Base-by-base conservation (phyloP, 2,113 vertebrate species). In the Leucopsar rothschildi region DNA sequence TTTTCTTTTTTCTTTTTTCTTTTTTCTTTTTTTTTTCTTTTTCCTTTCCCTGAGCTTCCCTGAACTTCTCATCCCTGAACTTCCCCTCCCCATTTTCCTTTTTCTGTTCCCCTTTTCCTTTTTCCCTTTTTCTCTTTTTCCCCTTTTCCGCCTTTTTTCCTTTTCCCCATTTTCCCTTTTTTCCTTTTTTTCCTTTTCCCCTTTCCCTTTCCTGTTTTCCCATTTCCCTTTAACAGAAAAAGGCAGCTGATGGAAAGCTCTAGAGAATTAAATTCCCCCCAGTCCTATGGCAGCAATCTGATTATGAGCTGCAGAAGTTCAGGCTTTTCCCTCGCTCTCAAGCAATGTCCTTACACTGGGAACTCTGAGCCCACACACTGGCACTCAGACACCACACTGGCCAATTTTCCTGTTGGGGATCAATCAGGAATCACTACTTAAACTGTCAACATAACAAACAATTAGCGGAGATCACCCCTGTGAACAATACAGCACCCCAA, bases 401-500 rank as follows among this genome's bases (percentile, higher is more conserved):
- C 50, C 40, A 5, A n/a, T 22, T 23, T 64, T n/a, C n/a, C 28
- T 10, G 11, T 4, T 8, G 29, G 15, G 10, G 1, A 19, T 19
- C 29, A 33, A 7, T 28, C 28, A 47, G 24, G 24, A 40, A 65
- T n/a, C 4, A 2, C 23, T 75, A 24, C 50, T 12, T 45, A 23
- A 56, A 28, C 2, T 24, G 3, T n/a, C 28, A 56, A 24, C 29
- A 47, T 23, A 29, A 12, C 28, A 55, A 39, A 10, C 19, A 40
- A 12, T 12, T 15, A 24, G 23, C 29, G 65, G n/a, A n/a, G 23
- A 33, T 47, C 12, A 19, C 9, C 15, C 28, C n/a, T 56, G 42
- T 16, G 50, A n/a, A 13, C 1, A 0, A 5, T 5, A 5, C 35
- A n/a, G 42, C 29, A 10, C 29, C 42, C 15, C 35, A 29, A 0